A percentile compares a stretch with the other conserved stretches of the same genome.
phyloP scores from a whole-genome alignment of 1,140 invertebrate genomes.

The Rhopalosiphum maidis region DNA sequence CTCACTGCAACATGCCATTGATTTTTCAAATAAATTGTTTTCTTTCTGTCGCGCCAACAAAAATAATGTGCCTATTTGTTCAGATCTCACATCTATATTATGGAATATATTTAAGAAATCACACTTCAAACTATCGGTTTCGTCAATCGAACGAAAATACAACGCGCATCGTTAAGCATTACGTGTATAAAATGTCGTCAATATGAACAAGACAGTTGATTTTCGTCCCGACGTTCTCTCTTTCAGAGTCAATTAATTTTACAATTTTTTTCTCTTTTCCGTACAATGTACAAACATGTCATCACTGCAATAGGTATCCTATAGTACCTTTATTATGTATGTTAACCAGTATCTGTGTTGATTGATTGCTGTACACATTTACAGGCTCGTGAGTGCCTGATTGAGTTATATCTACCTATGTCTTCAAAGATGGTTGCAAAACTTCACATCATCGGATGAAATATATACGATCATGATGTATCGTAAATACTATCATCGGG shows the following conservation, averaged over 20 bases:
- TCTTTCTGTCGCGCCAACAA: neutral
- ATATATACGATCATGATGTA: neutral
- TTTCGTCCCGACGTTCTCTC: neutral
- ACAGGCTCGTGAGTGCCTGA: neutral
- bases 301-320: neutral
- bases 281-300: neutral
- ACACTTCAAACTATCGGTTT: neutral
- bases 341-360: neutral
- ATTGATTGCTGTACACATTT: neutral
- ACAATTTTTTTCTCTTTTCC: neutral
- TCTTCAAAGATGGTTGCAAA: neutral
- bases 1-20: neutral
- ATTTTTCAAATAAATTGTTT: neutral
- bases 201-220: neutral
- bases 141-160: neutral
- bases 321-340: neutral
- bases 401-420: constrained; percentile 8
- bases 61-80: neutral
- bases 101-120: neutral
- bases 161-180: neutral
- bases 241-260: constrained; percentile 16
- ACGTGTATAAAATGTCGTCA: neutral
- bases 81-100: neutral
- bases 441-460: neutral
- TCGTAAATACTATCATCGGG: neutral